Percentiles rank a stretch among this genome's conserved stretches.
Evolutionary conservation across 1,140 invertebrate genomes (phyloP).

Genomic region (Apocrypta bakeri): DNA sequence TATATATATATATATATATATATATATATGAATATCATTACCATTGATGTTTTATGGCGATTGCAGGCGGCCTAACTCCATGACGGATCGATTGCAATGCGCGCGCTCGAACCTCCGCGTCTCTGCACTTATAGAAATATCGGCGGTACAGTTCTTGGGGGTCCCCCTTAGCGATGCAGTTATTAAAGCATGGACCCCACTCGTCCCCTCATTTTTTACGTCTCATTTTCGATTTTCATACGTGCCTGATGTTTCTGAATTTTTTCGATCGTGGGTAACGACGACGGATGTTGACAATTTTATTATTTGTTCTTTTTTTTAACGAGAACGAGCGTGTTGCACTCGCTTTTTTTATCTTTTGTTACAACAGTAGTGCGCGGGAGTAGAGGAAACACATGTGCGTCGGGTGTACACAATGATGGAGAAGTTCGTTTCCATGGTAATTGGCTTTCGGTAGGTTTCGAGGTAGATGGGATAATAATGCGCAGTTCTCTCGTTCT

Average conservation of each 20-base stretch:
- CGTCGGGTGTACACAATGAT: neutral
- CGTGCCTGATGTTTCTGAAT: neutral
- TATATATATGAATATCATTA: slow-evolving; percentile 67
- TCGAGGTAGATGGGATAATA: slow-evolving; percentile 7
- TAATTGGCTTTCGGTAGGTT: neutral
- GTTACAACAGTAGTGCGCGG: too few species aligned
- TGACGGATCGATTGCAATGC: slow-evolving; percentile 64
- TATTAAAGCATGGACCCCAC: slow-evolving; percentile 40
- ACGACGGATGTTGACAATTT: neutral
- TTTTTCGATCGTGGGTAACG: neutral
- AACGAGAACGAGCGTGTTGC: neutral
- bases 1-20: slow-evolving; percentile 63
- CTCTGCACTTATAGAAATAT: neutral
- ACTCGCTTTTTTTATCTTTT: neutral
- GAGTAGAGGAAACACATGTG: neutral
- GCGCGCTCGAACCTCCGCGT: slow-evolving; percentile 25
- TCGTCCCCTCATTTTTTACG: slow-evolving; percentile 8
- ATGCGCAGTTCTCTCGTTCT: neutral
- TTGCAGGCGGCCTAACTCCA: slow-evolving; percentile 55
- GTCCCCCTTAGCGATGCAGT: slow-evolving; percentile 20
- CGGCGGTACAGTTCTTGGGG: neutral
- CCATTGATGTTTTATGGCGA: slow-evolving; percentile 59
- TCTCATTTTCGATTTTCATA: slow-evolving; percentile 5
- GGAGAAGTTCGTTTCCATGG: slow-evolving; percentile 5
- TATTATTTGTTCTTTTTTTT: neutral